A percentile compares a stretch with the other conserved stretches of the same genome.
These are phyloP conservation scores for Lathamus discolor DNA, from an alignment of 2,113 vertebrate species.

Conservation along the genomic window DNA sequence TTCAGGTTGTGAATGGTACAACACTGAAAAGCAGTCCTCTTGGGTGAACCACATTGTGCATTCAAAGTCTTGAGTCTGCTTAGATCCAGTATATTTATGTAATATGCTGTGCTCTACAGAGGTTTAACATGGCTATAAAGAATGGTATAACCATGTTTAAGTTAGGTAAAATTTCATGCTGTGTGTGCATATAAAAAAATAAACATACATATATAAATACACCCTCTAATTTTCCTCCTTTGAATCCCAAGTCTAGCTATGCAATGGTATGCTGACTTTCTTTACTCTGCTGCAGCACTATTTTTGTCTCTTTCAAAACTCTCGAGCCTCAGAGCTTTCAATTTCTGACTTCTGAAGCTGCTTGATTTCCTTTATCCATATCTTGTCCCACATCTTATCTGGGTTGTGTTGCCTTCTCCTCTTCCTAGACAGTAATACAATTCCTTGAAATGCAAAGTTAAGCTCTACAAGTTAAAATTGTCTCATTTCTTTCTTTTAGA, in stretches of 20 bases:
- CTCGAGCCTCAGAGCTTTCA: not conserved
- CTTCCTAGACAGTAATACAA: not conserved
- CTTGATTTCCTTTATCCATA: not conserved
- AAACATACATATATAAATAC: not conserved
- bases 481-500: not conserved
- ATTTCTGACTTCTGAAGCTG: not conserved
- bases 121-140: not conserved
- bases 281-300: not conserved
- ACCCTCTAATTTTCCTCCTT: accelerated
- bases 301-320: not conserved
- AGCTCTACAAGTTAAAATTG: not conserved
- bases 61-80: not conserved
- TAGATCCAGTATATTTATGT: not conserved
- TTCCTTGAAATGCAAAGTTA: not conserved
- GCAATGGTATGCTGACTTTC: not conserved
- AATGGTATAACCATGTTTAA: not conserved
- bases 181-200: not conserved
- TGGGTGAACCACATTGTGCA: not conserved
- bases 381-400: not conserved
- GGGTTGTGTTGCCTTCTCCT: not conserved
- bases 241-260: not conserved
- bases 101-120: not conserved
- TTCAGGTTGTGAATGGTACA: not conserved
- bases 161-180: not conserved
- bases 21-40: not conserved